Conservation (phyloP, 2,888 invertebrate genomes). For the Patella pellucida region DNA sequence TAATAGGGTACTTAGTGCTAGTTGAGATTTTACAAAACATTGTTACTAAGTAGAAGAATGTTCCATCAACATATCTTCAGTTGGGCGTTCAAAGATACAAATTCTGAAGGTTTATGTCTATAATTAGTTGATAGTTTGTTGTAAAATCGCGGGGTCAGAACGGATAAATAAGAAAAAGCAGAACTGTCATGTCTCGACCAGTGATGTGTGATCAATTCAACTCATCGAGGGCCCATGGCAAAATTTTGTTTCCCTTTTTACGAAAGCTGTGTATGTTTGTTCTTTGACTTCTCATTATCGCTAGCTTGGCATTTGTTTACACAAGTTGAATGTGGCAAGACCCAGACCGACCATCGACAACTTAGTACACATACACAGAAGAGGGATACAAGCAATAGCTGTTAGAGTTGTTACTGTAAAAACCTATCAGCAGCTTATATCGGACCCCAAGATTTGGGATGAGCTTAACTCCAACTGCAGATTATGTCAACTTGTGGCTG, state of each 20-base stretch:
- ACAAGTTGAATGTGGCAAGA: conserved; percentile 21
- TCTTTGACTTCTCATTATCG: conserved; percentile 36
- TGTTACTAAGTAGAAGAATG: background rate
- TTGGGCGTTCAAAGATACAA: background rate
- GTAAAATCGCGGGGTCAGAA: background rate
- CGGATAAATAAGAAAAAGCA: background rate
- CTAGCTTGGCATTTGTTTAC: conserved; percentile 34
- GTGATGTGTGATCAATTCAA: conserved; percentile 28
- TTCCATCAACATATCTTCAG: conserved; percentile 6
- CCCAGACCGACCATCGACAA: conserved; percentile 19
- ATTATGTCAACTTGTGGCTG: background rate
- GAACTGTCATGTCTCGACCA: conserved; percentile 9
- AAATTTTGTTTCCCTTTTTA: conserved; percentile 37
- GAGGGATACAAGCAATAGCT: background rate
- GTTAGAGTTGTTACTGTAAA: no score
- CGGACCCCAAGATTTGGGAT: background rate
- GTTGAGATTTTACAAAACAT: no score
- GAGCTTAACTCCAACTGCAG: background rate
- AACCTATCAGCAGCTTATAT: no score
- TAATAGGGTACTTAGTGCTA: no score
- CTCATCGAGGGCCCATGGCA: conserved; percentile 28
- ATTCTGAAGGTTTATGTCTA: conserved; percentile 7
- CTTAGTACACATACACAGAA: background rate
- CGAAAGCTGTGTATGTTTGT: conserved; percentile 34
- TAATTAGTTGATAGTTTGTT: conserved; percentile 10